Conservation (phyloP, 37 sponge, comb jelly and placozoan genomes). For the Beroe ovata region DNA sequence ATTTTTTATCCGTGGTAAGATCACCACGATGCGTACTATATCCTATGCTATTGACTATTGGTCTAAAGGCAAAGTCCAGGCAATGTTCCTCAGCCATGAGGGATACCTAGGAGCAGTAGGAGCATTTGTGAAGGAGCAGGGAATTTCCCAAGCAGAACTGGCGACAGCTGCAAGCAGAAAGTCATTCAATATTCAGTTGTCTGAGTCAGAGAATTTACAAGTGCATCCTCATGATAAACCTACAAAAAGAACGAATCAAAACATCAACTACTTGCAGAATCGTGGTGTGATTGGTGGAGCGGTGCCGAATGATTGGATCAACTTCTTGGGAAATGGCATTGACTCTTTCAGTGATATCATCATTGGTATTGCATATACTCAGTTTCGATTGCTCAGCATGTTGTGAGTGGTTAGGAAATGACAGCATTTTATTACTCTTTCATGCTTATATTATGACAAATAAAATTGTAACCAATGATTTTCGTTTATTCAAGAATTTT, state of each 20-base stretch:
- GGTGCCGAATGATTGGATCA: slow-evolving; percentile 66
- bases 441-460: no score
- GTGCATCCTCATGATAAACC: neutral
- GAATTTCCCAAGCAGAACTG: neutral
- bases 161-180: neutral
- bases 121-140: slow-evolving; percentile 41
- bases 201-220: neutral
- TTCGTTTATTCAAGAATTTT: no score
- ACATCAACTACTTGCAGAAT: neutral
- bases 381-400: neutral
- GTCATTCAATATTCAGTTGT: slow-evolving; percentile 3
- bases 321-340: slow-evolving; percentile 44
- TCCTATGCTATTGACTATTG: slow-evolving; percentile 94
- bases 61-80: slow-evolving; percentile 79
- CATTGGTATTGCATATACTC: neutral
- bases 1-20: slow-evolving; percentile 71
- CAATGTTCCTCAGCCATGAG: slow-evolving; percentile 92
- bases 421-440: no score
- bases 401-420: no score
- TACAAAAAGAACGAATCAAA: neutral
- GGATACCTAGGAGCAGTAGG: slow-evolving; percentile 97
- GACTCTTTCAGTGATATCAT: slow-evolving; percentile 11
- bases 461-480: no score
- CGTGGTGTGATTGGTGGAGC: slow-evolving; percentile 5
- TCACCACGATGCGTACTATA: slow-evolving; percentile 85